A percentile compares a stretch with the other conserved stretches of the same genome.
Conservation (phyloP, 1,140 invertebrate species). For the Drosophila seguyi region DNA sequence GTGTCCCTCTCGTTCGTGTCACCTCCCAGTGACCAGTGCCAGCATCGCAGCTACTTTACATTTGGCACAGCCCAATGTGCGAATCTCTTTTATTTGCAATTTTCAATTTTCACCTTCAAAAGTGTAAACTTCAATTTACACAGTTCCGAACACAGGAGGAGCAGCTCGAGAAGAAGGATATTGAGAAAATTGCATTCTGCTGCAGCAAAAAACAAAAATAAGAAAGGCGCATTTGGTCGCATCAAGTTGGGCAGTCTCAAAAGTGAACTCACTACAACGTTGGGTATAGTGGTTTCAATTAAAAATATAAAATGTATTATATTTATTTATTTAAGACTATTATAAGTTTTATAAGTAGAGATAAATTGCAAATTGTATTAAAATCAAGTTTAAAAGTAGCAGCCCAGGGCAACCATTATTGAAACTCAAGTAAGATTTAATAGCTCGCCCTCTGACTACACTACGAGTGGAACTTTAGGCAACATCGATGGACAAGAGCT, state of each 20-base stretch:
- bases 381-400: neutral
- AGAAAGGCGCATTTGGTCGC: slow-evolving; percentile 23
- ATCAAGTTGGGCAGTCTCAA: slow-evolving; percentile 5
- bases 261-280: neutral
- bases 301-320: too few species aligned
- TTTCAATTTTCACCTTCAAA: slow-evolving; percentile 79
- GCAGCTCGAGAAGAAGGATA: slow-evolving; percentile 38
- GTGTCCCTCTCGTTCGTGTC: slow-evolving; percentile 27
- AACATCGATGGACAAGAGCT: neutral
- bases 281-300: neutral
- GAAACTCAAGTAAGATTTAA: neutral
- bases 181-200: slow-evolving; percentile 67
- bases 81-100: slow-evolving; percentile 72
- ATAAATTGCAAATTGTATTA: too few species aligned
- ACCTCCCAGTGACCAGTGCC: slow-evolving; percentile 41
- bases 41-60: slow-evolving; percentile 70
- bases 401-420: neutral
- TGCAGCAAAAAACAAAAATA: slow-evolving; percentile 17
- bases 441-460: neutral
- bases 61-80: slow-evolving; percentile 58
- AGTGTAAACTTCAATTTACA: slow-evolving; percentile 79
- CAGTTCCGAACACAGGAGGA: slow-evolving; percentile 20
- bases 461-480: neutral
- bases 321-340: neutral
- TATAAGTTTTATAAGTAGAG: neutral